Conservation (phyloP, 2,113 vertebrate genomes). For the Fukomys damarensis region DNA sequence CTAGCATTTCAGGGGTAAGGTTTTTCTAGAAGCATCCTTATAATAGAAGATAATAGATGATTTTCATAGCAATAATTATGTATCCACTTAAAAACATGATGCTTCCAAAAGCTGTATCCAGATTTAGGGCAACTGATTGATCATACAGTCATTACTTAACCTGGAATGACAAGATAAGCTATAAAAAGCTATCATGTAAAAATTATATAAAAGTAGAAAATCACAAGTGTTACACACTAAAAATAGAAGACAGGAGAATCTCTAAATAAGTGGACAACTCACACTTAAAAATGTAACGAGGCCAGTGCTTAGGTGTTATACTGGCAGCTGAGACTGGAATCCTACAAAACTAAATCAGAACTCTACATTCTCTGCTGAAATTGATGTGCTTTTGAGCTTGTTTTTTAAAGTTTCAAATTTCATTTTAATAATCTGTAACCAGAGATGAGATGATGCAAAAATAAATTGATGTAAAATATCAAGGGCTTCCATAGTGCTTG, state of each 20-base stretch:
- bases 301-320: neutral
- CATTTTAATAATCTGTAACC: neutral
- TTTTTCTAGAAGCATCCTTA: neutral
- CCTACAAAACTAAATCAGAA: neutral
- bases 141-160: neutral
- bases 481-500: neutral
- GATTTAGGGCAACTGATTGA: neutral
- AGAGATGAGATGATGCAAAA: constrained; percentile 15
- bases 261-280: neutral
- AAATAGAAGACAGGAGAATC: neutral
- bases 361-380: neutral
- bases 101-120: neutral
- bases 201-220: neutral
- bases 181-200: neutral
- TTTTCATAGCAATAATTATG: neutral
- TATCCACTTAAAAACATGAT: neutral
- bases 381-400: neutral
- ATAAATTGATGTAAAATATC: neutral
- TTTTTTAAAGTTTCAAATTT: neutral
- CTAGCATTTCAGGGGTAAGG: neutral
- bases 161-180: neutral
- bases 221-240: neutral
- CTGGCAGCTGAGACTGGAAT: neutral
- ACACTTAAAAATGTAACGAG: neutral
- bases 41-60: neutral